Evolutionary conservation across 92 coral and sea anemone genomes (phyloP).

Genomic region (Actinernus sp.): DNA sequence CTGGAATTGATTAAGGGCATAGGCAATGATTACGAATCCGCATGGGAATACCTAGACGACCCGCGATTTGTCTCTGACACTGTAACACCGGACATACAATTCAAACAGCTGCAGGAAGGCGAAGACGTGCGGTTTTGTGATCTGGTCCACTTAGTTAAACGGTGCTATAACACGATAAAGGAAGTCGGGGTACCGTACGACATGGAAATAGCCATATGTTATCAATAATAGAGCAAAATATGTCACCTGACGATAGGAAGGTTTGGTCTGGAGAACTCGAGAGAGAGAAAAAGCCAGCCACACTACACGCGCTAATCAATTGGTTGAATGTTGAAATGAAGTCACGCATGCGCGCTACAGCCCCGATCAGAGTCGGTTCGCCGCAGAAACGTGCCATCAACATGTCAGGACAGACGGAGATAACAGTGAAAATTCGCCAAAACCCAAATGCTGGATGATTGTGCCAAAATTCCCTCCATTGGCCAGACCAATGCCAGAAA

Average conservation of each 20-base stretch:
- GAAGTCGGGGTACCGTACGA: conserved; percentile 45
- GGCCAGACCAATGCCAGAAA: too few relatives aligned
- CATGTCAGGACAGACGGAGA: not conserved
- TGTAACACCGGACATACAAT: conserved; percentile 30
- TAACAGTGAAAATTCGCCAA: not conserved
- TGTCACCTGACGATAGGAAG: conserved; percentile 52
- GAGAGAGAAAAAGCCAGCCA: too few relatives aligned
- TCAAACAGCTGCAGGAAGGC: conserved; percentile 10
- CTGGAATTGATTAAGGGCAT: conserved; percentile 60
- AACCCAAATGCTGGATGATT: conserved; percentile 57
- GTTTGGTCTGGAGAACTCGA: conserved; percentile 85
- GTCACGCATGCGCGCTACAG: conserved; percentile 64
- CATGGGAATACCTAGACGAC: conserved; percentile 49
- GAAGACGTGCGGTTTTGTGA: conserved; percentile 56
- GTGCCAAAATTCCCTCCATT: too few relatives aligned
- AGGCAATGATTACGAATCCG: conserved; percentile 40
- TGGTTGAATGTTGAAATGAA: conserved; percentile 75
- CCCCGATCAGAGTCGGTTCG: conserved; percentile 34
- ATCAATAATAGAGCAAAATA: conserved; percentile 54
- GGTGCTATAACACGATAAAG: conserved; percentile 38
- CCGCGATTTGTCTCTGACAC: too few relatives aligned
- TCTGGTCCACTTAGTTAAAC: conserved; percentile 34
- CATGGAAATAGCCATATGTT: conserved; percentile 64
- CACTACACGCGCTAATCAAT: conserved; percentile 48
- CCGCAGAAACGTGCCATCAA: conserved; percentile 14